phyloP scores from a whole-genome alignment of 2,888 invertebrate genomes.

The Drosophila siamana region DNA sequence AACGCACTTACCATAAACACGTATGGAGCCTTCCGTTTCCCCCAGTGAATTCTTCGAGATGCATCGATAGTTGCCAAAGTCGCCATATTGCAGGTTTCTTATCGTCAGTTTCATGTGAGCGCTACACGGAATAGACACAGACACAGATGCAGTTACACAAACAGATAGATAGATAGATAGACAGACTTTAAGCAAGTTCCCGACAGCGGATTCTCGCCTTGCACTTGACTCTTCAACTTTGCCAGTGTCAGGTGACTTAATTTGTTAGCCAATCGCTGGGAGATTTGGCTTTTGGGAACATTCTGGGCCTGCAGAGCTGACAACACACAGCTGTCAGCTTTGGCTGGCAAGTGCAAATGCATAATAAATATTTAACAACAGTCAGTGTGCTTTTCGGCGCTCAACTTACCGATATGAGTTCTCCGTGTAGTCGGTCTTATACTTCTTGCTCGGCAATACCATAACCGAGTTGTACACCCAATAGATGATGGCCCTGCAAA shows the following conservation, averaged over 20 bases:
- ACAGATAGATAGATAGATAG: slow-evolving; percentile 2
- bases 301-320: slow-evolving; percentile 2
- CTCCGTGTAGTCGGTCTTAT: slow-evolving; percentile 92
- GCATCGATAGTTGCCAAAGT: slow-evolving; percentile 96
- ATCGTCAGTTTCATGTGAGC: slow-evolving; percentile 96
- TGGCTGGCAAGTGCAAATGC: slow-evolving; percentile 59
- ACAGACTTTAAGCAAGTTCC: slow-evolving; percentile 16
- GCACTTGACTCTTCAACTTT: neutral
- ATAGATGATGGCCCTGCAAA: slow-evolving; percentile 92
- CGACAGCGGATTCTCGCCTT: neutral
- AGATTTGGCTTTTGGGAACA: slow-evolving; percentile 23
- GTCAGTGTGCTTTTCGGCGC: slow-evolving; percentile 22
- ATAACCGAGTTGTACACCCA: slow-evolving; percentile 96
- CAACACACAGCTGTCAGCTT: slow-evolving; percentile 24
- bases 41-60: slow-evolving; percentile 97
- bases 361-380: slow-evolving; percentile 73
- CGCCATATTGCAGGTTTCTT: slow-evolving; percentile 92
- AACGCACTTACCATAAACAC: slow-evolving; percentile 92
- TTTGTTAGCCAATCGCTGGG: neutral
- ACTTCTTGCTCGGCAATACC: slow-evolving; percentile 95
- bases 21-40: slow-evolving; percentile 96
- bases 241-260: neutral
- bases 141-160: neutral
- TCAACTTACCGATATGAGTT: slow-evolving; percentile 90
- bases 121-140: slow-evolving; percentile 84